Base-by-base conservation (phyloP, 1,140 invertebrate species). In the Oscheius sp. region DNA sequence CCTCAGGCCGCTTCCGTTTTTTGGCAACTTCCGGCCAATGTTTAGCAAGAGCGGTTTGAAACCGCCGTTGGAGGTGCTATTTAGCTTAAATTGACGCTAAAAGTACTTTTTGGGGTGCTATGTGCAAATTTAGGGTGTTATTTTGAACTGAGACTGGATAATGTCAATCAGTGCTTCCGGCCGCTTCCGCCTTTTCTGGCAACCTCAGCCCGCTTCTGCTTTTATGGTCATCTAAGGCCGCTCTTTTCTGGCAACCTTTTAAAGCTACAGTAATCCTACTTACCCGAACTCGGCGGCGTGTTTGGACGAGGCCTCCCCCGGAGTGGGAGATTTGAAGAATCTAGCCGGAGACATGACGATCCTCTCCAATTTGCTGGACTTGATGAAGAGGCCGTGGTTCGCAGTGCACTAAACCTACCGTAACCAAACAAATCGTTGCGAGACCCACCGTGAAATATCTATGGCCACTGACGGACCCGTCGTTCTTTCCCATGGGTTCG, bases 401-500 rank as follows among this genome's bases (percentile, higher is more conserved):
- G 68, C 38, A 7, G 35, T 7, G 32, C 78, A 79, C 79, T 79
- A 67, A 72, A 80, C 49, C 35, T 15, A 0, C 31, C 31, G 55
- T 58, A 45, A 15, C 20, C 52, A 77, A 31, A 49, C n/a, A 79
- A 26, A 3, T 3, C 45, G 20, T 10, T 58, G 32, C 28, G 70
- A 23, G 20, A 32, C 23, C 29, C 20, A 76, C 34, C 28, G 77
- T 79, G 63, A 95, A 95, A 85, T 95, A 96, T 34, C 91, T 88
- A 28, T 90, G 89, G 34, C 94, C 94, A 65, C 91, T 91, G 49
- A 98, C 94, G 23, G 93, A 93, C 20, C 95, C 95, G 87, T 97
- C 94, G 85, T 98, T 97, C 88, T 97, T 97, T 90, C 95, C 95
- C 80, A 92, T 91, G 32, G 93, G 89, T 76, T 94, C 91, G 85